A percentile compares a stretch with the other conserved stretches of the same genome.
Evolutionary conservation across 2,113 vertebrate genomes (phyloP).

Genomic region (Hoplias malabaricus): DNA sequence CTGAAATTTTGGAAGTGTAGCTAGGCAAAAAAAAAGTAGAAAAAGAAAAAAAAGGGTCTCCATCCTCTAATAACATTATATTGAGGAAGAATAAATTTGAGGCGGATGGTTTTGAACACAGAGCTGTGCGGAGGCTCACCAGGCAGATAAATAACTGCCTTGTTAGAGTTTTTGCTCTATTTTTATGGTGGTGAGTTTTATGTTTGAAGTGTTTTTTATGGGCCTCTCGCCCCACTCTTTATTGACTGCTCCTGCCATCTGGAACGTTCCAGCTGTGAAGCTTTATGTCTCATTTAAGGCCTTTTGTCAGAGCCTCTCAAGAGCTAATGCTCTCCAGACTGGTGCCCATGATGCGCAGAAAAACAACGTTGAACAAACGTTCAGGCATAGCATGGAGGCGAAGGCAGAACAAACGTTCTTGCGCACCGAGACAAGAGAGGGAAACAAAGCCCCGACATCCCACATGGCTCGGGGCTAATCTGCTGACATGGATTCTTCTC

Average conservation of each 20-base stretch:
- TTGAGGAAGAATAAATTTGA: constrained; percentile 56
- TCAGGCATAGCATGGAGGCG: background rate
- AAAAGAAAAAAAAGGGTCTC: constrained; percentile 47
- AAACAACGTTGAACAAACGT: constrained; percentile 16
- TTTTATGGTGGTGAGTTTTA: constrained; percentile 56
- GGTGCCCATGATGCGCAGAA: constrained; percentile 19
- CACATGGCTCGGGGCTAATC: background rate
- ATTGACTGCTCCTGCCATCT: constrained; percentile 68
- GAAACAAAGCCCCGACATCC: background rate
- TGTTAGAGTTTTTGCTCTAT: constrained; percentile 57
- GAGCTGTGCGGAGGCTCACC: constrained; percentile 52
- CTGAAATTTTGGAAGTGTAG: constrained; percentile 14
- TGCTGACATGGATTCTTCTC: background rate
- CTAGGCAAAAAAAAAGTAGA: constrained; percentile 49
- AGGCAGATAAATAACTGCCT: constrained; percentile 65
- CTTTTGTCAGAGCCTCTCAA: constrained; percentile 50
- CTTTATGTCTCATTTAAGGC: constrained; percentile 53
- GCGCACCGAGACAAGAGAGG: background rate
- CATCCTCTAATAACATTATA: constrained; percentile 58
- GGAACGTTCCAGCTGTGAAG: constrained; percentile 62
- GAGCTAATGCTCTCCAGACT: constrained; percentile 32
- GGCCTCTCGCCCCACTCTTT: constrained; percentile 63
- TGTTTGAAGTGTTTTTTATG: constrained; percentile 60
- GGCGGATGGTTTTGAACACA: constrained; percentile 52
- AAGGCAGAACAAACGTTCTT: constrained; percentile 3